Conservation (phyloP, 2,888 invertebrate genomes). For the Drosophila macrospina region DNA sequence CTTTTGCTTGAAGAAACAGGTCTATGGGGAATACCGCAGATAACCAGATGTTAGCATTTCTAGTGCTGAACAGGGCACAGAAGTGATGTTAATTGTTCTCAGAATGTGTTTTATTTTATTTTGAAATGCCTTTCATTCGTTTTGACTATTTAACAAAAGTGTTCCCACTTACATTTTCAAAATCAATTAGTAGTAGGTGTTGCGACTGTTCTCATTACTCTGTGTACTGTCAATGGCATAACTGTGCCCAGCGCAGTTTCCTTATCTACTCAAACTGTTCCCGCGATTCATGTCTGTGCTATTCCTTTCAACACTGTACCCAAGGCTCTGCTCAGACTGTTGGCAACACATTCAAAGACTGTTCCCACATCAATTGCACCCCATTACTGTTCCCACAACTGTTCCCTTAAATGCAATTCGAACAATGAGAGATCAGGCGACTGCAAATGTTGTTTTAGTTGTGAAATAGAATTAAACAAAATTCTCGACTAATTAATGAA, state of each 20-base stretch:
- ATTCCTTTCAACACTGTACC: not conserved
- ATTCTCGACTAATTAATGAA: conserved; percentile 11
- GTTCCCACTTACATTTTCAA: too few relatives aligned
- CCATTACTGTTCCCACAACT: not conserved
- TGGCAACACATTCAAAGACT: not conserved
- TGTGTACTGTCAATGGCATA: not conserved
- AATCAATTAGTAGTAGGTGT: too few relatives aligned
- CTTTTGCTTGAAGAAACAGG: not conserved
- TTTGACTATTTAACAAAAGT: not conserved
- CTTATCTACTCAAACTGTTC: not conserved
- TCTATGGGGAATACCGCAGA: conserved; percentile 14
- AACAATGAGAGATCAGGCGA: not conserved
- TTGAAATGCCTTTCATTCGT: too few relatives aligned
- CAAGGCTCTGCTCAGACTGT: not conserved
- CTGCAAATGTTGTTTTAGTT: not conserved
- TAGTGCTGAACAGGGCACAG: too few relatives aligned
- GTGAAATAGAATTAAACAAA: not conserved
- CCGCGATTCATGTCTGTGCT: conserved; percentile 2
- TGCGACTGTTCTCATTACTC: not conserved
- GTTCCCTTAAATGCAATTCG: too few relatives aligned
- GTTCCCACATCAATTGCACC: too few relatives aligned
- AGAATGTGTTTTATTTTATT: too few relatives aligned
- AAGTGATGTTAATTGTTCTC: too few relatives aligned
- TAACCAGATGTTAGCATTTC: conserved; percentile 9
- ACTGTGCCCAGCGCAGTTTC: not conserved